Evolutionary conservation across 2,113 vertebrate genomes (phyloP).

Genomic region (Asarcornis scutulata): DNA sequence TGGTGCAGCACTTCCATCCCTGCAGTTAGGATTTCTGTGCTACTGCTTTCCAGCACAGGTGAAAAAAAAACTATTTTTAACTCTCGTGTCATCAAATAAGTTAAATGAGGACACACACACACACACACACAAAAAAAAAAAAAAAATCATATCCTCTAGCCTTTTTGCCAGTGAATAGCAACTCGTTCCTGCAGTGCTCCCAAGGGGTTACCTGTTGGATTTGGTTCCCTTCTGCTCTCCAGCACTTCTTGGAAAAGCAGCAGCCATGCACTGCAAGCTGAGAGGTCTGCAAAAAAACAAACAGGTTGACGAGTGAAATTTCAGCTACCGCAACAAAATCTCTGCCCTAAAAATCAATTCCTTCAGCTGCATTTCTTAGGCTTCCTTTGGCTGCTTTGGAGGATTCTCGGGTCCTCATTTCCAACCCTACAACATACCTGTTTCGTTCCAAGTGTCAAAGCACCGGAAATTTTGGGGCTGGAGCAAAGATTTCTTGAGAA

Average conservation of each 20-base stretch:
- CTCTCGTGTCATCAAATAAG: too few species aligned
- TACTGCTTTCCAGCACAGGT: background rate
- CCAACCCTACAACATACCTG: background rate
- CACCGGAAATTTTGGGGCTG: background rate
- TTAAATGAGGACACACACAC: background rate
- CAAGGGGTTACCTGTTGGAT: background rate
- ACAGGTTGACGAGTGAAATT: background rate
- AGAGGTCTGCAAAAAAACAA: fast-evolving
- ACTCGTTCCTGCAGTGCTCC: background rate
- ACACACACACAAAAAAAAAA: too few species aligned
- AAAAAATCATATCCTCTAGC: background rate
- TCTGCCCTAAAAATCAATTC: background rate
- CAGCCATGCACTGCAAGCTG: background rate
- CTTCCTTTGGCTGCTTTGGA: background rate
- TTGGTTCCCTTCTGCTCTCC: background rate
- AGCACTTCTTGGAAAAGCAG: background rate
- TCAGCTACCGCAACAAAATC: background rate
- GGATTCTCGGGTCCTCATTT: background rate
- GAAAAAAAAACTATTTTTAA: background rate
- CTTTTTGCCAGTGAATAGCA: background rate
- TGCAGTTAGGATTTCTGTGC: background rate
- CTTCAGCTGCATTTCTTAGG: background rate
- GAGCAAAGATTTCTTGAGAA: background rate
- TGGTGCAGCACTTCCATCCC: background rate
- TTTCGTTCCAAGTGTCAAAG: background rate